Evolutionary conservation across 2,797 vertebrate species (phyloP).

Genomic region (Ctenopoma kingsleyae): DNA sequence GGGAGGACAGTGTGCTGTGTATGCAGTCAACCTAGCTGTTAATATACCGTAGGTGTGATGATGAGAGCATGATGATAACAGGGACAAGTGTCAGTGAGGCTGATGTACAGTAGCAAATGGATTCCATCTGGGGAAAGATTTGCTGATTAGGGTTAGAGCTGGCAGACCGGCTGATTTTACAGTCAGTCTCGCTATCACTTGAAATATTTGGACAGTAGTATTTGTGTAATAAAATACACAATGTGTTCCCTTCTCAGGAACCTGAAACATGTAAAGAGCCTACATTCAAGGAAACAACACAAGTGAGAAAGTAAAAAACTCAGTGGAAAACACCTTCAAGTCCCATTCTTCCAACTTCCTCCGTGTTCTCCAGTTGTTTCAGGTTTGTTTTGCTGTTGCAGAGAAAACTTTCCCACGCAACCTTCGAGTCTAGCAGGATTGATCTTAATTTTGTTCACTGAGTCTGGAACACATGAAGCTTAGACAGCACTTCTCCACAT

Average conservation of each 20-base stretch:
- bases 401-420: neutral
- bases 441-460: neutral
- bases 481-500: no score
- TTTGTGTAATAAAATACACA: conserved; percentile 10
- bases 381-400: conserved; percentile 7
- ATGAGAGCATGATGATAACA: conserved; percentile 21
- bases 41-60: conserved; percentile 31
- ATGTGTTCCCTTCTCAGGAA: neutral
- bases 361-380: neutral
- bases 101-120: conserved; percentile 30
- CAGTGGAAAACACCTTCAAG: conserved; percentile 46
- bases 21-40: conserved; percentile 48
- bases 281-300: conserved; percentile 1
- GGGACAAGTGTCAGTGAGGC: conserved; percentile 16
- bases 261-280: conserved; percentile 8
- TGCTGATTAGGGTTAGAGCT: conserved; percentile 6
- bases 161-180: neutral
- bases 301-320: conserved; percentile 30
- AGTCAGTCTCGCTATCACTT: conserved; percentile 18
- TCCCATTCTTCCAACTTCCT: neutral
- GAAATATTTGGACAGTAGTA: neutral
- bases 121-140: conserved; percentile 28
- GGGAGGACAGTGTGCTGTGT: conserved; percentile 24
- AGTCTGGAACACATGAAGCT: no score
- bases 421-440: neutral